Conservation (phyloP, 2,888 invertebrate species). For the Melanostoma scalare region DNA sequence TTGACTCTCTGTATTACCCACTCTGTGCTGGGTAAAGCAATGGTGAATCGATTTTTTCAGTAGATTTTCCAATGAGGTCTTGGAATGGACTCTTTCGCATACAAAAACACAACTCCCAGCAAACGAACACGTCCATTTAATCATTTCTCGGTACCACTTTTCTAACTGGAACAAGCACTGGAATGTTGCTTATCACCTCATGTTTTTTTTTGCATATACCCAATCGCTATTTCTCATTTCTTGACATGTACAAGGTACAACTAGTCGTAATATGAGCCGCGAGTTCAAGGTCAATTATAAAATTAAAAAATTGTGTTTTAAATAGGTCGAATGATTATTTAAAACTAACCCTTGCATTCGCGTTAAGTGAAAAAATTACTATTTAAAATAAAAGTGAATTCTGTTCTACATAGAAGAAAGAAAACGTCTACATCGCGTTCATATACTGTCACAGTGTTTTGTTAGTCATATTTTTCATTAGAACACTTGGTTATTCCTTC, state of each 20-base stretch:
- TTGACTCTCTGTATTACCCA: no score
- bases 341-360: conserved; percentile 7
- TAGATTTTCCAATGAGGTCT: no score
- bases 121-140: no score
- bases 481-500: no score
- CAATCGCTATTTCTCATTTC: conserved; percentile 12
- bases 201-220: no score
- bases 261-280: conserved; percentile 35
- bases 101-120: no score
- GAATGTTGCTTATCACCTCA: no score
- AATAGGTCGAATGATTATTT: conserved; percentile 58
- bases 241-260: conserved; percentile 11
- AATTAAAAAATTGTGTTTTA: conserved; percentile 49
- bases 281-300: conserved; percentile 68
- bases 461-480: neutral
- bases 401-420: neutral
- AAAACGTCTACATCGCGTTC: neutral
- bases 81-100: no score
- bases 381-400: neutral
- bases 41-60: no score
- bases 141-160: no score
- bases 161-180: no score
- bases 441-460: neutral
- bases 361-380: neutral
- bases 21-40: no score